Base-by-base conservation (phyloP, 2,797 vertebrate genomes). In the Rallus crepitans region DNA sequence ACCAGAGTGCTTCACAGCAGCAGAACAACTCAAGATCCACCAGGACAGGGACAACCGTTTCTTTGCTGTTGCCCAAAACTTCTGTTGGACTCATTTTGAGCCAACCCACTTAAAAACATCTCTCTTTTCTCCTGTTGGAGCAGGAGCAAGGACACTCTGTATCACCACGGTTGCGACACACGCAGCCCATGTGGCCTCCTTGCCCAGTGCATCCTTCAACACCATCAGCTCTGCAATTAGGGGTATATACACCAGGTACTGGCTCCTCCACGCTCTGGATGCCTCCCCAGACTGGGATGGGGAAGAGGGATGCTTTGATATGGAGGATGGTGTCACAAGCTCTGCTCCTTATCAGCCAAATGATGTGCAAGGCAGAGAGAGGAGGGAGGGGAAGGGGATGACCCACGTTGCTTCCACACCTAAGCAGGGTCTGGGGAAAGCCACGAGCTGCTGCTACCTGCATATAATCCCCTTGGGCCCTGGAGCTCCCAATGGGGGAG, bases 131-230 rank as follows among this genome's bases (percentile, higher is more conserved):
- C 40, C 75, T 3, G 3, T 4, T 8, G 15, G 24, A 77, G 70
- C 1, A 0, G 52, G 55, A 76, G 71, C 7, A 37, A 37, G 37
- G 37, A 8, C 5, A 2, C 23, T 24, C 40, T 8, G 3, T 30
- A 52, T 2, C 39, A 71, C 73, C 52, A 42, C 20, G 17, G 33
- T 7, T n/a, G 78, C 0, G 4, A 60, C 56, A 60, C 56, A 45
- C 4, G 8, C 47, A 87, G 71, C 70, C 70, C 48, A 2, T 8
- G 2, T 15, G 30, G 25, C 48, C 47, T 57, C 64, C 61, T 65
- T 47, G 35, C 8, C 45, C 3, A 6, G 35, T 3, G 0, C 61
- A 55, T 19, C 53, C 57, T 64, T 70, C 64, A 57, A 71, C 6
- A 45, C 80, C 5, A 1, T 21, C 59, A 31, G 79, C 88, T 77